A percentile compares a stretch with the other conserved stretches of the same genome.
phyloP scores from a whole-genome alignment of 2,113 vertebrate genomes.

The Odontophorus gujanensis region DNA sequence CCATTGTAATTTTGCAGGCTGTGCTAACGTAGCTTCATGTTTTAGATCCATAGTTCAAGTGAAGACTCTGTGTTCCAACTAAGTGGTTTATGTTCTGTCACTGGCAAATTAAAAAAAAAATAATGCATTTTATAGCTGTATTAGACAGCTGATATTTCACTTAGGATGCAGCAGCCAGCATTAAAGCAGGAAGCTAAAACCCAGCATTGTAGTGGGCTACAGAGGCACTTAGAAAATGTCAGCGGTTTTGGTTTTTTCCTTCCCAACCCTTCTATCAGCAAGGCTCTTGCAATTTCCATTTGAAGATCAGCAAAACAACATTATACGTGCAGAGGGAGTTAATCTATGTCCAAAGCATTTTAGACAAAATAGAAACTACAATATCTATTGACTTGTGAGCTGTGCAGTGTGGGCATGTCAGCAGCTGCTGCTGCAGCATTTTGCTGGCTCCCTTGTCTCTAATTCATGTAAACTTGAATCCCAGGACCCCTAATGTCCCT shows the following conservation, averaged over 20 bases:
- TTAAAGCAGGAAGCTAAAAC: not conserved
- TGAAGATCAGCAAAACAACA: conserved; percentile 13
- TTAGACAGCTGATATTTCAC: not conserved
- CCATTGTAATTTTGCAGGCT: not conserved
- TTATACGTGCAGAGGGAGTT: conserved; percentile 27
- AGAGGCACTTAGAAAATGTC: not conserved
- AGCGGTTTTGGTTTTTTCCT: not conserved
- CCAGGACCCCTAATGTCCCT: not conserved
- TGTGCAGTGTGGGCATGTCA: not conserved
- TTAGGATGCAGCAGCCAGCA: not conserved
- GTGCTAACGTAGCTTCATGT: not conserved
- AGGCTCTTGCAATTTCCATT: not conserved
- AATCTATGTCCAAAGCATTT: conserved; percentile 41
- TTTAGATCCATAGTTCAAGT: not conserved
- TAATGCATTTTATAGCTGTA: conserved; percentile 6
- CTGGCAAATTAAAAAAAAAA: not conserved
- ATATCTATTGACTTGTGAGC: not conserved
- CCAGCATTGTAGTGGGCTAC: not conserved
- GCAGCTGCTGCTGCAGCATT: not conserved
- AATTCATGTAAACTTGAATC: not conserved
- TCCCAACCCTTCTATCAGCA: conserved; percentile 22
- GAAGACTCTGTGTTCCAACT: not conserved
- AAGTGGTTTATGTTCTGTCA: conserved; percentile 17
- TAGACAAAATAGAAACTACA: conserved; percentile 21
- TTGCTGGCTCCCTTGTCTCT: not conserved